These are phyloP conservation scores for Poeciliopsis gracilis DNA, from an alignment of 2,797 vertebrate species.

Conservation along the genomic window DNA sequence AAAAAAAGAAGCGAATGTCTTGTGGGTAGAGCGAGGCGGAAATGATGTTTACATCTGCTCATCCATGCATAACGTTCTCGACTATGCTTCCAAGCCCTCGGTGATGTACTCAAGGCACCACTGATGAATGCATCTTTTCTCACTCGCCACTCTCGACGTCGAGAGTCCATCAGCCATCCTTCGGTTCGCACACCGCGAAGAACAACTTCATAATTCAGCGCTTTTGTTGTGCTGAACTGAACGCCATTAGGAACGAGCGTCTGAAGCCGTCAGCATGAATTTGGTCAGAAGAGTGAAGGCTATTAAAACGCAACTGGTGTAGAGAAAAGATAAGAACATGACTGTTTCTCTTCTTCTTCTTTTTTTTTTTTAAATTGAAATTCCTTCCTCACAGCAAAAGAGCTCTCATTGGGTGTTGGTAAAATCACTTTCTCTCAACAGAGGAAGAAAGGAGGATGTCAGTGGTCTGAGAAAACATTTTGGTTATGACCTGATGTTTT, in stretches of 20 bases:
- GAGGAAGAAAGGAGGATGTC: neutral
- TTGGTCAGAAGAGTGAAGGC: slow-evolving; percentile 37
- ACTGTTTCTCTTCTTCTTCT: too few relatives aligned
- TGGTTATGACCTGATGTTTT: neutral
- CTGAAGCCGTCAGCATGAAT: slow-evolving; percentile 38
- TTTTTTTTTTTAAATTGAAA: slow-evolving; percentile 10
- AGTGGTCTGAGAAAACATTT: neutral
- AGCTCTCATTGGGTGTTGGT: slow-evolving; percentile 30
- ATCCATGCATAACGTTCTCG: slow-evolving; percentile 46
- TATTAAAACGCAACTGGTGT: slow-evolving; percentile 38
- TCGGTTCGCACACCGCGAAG: slow-evolving; percentile 43
- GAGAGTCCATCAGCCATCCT: slow-evolving; percentile 35
- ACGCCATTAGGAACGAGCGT: slow-evolving; percentile 54
- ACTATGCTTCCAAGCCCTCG: slow-evolving; percentile 40
- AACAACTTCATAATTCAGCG: slow-evolving; percentile 56
- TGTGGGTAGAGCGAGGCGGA: slow-evolving; percentile 19
- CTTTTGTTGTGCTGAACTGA: slow-evolving; percentile 59
- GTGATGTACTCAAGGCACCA: slow-evolving; percentile 45
- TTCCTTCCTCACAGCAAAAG: slow-evolving; percentile 47
- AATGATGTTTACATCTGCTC: slow-evolving; percentile 56
- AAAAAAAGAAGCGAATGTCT: slow-evolving; percentile 28
- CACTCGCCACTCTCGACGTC: slow-evolving; percentile 44
- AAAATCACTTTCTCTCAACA: slow-evolving; percentile 16
- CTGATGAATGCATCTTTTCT: slow-evolving; percentile 56
- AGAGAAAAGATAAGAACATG: slow-evolving; percentile 35